Percentiles rank a stretch among this genome's conserved stretches.
Evolutionary conservation across 2,797 vertebrate genomes (phyloP).

Genomic region (Zenarchopterus dispar): DNA sequence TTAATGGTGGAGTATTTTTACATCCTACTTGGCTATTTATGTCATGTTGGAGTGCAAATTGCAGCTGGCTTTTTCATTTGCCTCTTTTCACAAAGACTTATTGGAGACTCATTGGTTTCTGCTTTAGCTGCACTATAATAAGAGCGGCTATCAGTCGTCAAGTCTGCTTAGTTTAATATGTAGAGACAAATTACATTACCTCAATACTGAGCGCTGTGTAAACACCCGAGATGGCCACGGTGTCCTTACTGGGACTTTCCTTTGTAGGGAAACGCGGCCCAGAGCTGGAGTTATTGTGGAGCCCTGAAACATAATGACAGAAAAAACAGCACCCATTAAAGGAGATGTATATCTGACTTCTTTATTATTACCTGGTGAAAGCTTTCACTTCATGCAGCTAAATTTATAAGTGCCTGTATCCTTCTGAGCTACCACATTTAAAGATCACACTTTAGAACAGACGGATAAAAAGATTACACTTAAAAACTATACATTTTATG

Average conservation of each 20-base stretch:
- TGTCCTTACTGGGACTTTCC: slow-evolving; percentile 17
- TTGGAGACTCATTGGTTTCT: slow-evolving; percentile 39
- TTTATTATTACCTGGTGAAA: too few relatives aligned
- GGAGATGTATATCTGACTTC: neutral
- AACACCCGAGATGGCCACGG: slow-evolving; percentile 37
- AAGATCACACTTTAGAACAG: too few relatives aligned
- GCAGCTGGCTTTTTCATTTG: slow-evolving; percentile 55
- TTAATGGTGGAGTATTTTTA: slow-evolving; percentile 70
- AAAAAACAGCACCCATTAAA: neutral
- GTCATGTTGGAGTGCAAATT: slow-evolving; percentile 41
- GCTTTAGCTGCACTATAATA: slow-evolving; percentile 51
- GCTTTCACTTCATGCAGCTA: too few relatives aligned
- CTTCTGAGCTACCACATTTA: too few relatives aligned
- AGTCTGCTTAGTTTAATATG: slow-evolving; percentile 53
- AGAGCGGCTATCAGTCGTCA: slow-evolving; percentile 53
- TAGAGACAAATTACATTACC: slow-evolving; percentile 60
- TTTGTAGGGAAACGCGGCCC: neutral
- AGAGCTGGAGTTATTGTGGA: neutral
- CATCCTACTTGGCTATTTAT: slow-evolving; percentile 48
- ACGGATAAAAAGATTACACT: too few relatives aligned
- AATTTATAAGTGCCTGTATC: too few relatives aligned
- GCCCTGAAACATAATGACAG: neutral
- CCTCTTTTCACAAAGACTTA: slow-evolving; percentile 23
- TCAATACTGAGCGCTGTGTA: slow-evolving; percentile 34
- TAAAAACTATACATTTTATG: too few relatives aligned